phyloP scores from a whole-genome alignment of 64 coral and sea anemone species.

The Pocillopora verrucosa region DNA sequence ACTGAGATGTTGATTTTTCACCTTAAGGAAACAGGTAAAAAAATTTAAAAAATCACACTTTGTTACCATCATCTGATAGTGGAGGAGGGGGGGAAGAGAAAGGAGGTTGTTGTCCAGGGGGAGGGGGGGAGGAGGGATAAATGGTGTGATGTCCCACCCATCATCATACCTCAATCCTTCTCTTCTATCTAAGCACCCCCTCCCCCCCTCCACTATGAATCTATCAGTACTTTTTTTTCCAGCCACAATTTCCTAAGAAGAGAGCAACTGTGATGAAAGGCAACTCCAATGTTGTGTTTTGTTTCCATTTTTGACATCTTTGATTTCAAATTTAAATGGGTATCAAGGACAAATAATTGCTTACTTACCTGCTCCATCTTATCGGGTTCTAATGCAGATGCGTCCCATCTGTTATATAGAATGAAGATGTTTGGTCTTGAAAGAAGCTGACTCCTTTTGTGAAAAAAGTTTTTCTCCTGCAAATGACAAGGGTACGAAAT shows the following conservation, averaged over 20 bases:
- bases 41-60: background rate
- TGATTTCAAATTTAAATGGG: background rate
- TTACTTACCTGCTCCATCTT: constrained; percentile 87
- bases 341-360: background rate
- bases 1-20: constrained; percentile 97
- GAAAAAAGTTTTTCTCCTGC: constrained; percentile 98
- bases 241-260: no score
- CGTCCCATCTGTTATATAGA: constrained; percentile 98
- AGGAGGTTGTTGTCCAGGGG: background rate
- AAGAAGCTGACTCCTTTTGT: constrained; percentile 90
- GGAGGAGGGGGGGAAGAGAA: no score
- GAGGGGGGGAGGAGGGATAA: no score
- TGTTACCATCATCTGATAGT: background rate
- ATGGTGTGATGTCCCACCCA: no score
- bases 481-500: background rate
- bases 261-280: no score
- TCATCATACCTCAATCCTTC: no score
- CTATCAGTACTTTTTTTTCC: no score
- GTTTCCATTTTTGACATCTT: background rate
- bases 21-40: constrained; percentile 43
- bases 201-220: no score
- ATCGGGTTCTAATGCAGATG: constrained; percentile 86
- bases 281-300: no score
- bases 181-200: no score
- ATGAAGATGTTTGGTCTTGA: constrained; percentile 98